These are phyloP conservation scores for Hoplostethus mediterraneus DNA, from an alignment of 2,797 vertebrate species.

Conservation along the genomic window DNA sequence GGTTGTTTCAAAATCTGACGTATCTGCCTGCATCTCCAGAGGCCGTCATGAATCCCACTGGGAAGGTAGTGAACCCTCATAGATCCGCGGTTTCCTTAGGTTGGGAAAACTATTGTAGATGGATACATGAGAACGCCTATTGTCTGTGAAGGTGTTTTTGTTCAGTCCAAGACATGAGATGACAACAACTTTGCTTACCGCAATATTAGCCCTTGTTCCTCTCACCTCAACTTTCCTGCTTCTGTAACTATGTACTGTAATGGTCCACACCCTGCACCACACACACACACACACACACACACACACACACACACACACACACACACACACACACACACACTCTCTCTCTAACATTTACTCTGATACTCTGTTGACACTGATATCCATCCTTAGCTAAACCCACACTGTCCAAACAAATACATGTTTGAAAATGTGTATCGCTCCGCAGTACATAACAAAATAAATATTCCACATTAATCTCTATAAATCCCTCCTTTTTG, in stretches of 20 bases:
- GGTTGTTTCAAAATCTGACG: conserved; percentile 44
- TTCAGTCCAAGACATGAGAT: conserved; percentile 35
- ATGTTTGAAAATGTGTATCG: not conserved
- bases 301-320: not conserved
- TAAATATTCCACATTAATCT: not conserved
- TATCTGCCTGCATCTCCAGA: conserved; percentile 16
- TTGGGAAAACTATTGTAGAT: conserved; percentile 23
- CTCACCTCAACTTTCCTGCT: not conserved
- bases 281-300: too few species aligned
- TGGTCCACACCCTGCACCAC: conserved; percentile 14
- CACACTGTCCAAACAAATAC: not conserved
- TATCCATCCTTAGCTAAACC: not conserved
- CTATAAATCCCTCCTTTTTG: conserved; percentile 4
- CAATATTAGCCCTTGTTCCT: conserved; percentile 31
- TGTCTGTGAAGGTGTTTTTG: conserved; percentile 56
- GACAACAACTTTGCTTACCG: conserved; percentile 44
- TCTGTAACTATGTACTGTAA: conserved; percentile 17
- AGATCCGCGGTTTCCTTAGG: conserved; percentile 23
- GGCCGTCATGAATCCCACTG: conserved; percentile 22
- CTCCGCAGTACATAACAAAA: not conserved
- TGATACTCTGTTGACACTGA: not conserved
- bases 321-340: not conserved
- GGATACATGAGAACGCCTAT: conserved; percentile 65
- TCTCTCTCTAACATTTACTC: not conserved
- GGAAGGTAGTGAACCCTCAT: conserved; percentile 15